phyloP scores from a whole-genome alignment of 2,888 invertebrate genomes.

The Anoncus sp. region DNA sequence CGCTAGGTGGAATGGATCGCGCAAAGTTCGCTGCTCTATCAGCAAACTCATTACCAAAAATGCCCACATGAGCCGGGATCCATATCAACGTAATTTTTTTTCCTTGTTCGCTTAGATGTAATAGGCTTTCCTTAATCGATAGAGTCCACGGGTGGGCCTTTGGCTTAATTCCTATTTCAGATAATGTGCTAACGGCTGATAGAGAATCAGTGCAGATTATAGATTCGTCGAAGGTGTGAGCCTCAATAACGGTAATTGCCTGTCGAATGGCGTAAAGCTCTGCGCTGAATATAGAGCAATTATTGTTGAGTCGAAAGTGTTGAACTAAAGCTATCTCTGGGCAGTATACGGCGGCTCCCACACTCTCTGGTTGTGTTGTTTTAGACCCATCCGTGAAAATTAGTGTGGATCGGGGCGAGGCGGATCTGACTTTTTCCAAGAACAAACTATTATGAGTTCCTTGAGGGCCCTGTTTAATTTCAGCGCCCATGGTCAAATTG shows the following conservation, averaged over 20 bases:
- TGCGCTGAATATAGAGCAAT: neutral
- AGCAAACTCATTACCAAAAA: conserved; percentile 11
- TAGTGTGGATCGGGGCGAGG: neutral
- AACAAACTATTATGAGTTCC: neutral
- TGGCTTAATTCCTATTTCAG: no score
- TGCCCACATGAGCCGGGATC: conserved; percentile 18
- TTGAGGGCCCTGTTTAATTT: neutral
- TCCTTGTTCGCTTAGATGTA: neutral
- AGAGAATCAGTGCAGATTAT: conserved; percentile 5
- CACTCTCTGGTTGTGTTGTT: neutral
- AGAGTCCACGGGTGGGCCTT: neutral
- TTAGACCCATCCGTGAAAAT: conserved; percentile 15
- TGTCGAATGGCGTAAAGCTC: no score
- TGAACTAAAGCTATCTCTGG: neutral
- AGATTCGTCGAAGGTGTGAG: no score
- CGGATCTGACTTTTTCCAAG: neutral
- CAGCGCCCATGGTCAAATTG: neutral
- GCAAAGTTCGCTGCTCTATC: conserved; percentile 19
- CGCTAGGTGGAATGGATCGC: neutral
- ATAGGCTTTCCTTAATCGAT: neutral
- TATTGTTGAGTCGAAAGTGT: neutral
- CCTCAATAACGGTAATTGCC: no score
- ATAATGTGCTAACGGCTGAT: neutral
- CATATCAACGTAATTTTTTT: neutral
- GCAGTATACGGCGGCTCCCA: no score